Evolutionary conservation across 2,888 invertebrate genomes (phyloP), one percentile per base, ranked within the genome.

Genomic region (Tiphia femorata): DNA sequence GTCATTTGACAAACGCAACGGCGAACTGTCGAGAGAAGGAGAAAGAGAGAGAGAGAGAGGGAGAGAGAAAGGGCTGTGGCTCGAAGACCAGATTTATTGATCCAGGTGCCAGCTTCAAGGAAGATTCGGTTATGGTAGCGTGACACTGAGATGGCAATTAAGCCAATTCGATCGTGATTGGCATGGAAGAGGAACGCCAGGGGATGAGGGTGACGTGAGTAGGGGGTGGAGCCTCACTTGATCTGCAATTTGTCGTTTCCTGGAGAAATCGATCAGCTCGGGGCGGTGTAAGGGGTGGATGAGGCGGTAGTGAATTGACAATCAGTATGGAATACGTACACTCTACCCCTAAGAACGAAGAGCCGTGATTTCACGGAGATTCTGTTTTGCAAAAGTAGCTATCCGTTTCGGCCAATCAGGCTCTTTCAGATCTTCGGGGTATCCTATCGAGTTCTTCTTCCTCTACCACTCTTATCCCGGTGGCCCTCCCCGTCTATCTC

Each of bases 321-420:
- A 57, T 56, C 56, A 37, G 44, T 21, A 21, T 16, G 40, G 52
- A 60, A 51, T 41, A 40, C 20, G 12, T 35, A 48, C 42, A 41
- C n/a, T n/a, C n/a, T n/a, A n/a, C n/a, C n/a, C n/a, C n/a, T n/a
- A n/a, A n/a, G n/a, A n/a, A n/a, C n/a, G n/a, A n/a, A n/a, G n/a
- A 50, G 52, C 47, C n/a, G 42, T 37, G 58, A 64, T 63, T 67
- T 67, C 52, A 58, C 55, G 44, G 25, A 58, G 55, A 67, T 67
- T 53, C 58, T 60, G 60, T 58, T 60, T 58, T 38, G 49, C 53
- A 46, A 60, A n/a, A 52, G 55, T 38, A 59, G 54, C 52, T 67
- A 67, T 63, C 56, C 58, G 64, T 57, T n/a, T 58, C 63, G 61
- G 49, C 43, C 57, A 58, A 68, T 61, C 66, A 63, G 57, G 58